Evolutionary conservation across 30 jellyfish, hydroid and myxozoan species (phyloP).

Genomic region (Hydractinia symbiolongicarpus): DNA sequence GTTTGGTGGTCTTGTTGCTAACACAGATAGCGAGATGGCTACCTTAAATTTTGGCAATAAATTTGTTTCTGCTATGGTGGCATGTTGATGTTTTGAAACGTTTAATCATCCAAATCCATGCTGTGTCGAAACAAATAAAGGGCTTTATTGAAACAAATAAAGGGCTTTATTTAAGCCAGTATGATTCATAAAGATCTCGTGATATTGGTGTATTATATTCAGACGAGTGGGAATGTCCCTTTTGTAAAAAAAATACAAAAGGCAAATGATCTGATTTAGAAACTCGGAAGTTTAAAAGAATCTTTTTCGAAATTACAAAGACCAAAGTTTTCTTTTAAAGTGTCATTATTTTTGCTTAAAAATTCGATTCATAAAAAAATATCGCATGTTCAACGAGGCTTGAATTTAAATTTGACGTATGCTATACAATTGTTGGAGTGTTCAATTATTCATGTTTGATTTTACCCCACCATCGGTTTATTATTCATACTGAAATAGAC

Average conservation of each 20-base stretch:
- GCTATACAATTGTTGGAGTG: neutral
- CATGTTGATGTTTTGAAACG: conserved; percentile 14
- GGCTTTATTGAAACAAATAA: neutral
- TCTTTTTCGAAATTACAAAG: too few relatives aligned
- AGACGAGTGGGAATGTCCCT: too few relatives aligned
- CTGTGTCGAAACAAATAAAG: neutral
- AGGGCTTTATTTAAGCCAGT: too few relatives aligned
- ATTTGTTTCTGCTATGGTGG: conserved; percentile 28
- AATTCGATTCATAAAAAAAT: neutral
- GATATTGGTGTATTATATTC: too few relatives aligned
- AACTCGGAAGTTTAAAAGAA: too few relatives aligned
- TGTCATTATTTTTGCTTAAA: too few relatives aligned
- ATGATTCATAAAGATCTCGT: too few relatives aligned
- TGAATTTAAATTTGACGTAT: neutral
- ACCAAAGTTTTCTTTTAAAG: too few relatives aligned
- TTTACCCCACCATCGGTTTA: conserved; percentile 8
- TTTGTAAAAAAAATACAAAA: too few relatives aligned
- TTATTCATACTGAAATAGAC: conserved; percentile 2
- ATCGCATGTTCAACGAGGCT: neutral
- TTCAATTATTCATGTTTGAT: conserved; percentile 4
- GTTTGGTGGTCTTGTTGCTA: conserved; percentile 33
- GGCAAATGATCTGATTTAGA: too few relatives aligned
- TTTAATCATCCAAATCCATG: neutral
- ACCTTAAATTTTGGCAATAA: conserved; percentile 1
- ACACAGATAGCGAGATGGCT: conserved; percentile 20